Evolutionary conservation across 2,797 vertebrate genomes (phyloP), one percentile per base, ranked within the genome.

Genomic region (Phrynocephalus vlangalii): DNA sequence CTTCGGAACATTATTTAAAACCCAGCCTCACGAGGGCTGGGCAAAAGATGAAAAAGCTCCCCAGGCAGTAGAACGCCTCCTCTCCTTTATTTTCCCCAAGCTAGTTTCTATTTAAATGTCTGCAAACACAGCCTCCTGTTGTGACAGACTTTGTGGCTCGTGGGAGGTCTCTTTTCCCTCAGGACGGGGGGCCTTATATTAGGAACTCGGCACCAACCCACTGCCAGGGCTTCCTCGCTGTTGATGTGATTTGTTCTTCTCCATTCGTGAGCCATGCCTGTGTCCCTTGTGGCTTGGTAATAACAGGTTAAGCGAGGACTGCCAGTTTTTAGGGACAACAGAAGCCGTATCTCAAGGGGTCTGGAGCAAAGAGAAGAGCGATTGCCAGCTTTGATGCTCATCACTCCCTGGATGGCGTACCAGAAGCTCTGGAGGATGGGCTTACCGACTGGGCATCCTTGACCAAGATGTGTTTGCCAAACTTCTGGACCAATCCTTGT

Each of bases 21-120:
- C 93, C 95, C 67, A 90, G 93, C 94, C 95, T 94, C 86, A 9
- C 87, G 92, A 95, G 96, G 96, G 97, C 77, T 95, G 96, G 97
- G 97, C 96, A 94, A 95, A 94, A 95, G 95, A 97, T 97, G 95
- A 95, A 97, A 63, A 97, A 96, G 96, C 96, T 92, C 90, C 91
- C 89, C 3, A 68, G 84, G 81, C 89, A 88, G 86, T 11, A 56
- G 71, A 66, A 89, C 94, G 95, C 96, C 95, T 96, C 97, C 97
- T 96, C 95, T 44, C 85, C 78, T 38, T 44, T 30, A 52, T 63
- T 91, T 72, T n/a, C 70, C 70, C 24, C 95, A 95, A 87, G 93
- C 83, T 92, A 92, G 93, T 95, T 96, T 95, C 96, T 96, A 97
- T 97, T 96, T 97, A 97, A 97, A 97, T 97, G 95, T 94, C 89